These are phyloP conservation scores for Steinernema hermaphroditum DNA, from an alignment of 2,888 invertebrate genomes.

Conservation along the genomic window DNA sequence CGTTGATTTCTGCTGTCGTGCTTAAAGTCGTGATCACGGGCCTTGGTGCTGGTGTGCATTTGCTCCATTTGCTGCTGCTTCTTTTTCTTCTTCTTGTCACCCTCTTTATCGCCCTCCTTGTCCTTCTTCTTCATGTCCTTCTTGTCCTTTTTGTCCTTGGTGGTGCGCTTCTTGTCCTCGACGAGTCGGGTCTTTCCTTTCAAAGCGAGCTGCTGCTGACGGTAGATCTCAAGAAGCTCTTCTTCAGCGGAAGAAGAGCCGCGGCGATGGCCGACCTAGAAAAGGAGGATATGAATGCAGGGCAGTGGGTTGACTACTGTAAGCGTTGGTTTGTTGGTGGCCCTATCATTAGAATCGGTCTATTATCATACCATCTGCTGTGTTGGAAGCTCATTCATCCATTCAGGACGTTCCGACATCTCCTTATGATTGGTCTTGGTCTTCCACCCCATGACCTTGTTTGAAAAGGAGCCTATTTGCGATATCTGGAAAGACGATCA, in stretches of 20 bases:
- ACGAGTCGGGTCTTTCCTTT: not conserved
- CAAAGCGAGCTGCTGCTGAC: constrained; percentile 2
- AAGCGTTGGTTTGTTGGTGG: too few relatives aligned
- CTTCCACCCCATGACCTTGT: too few relatives aligned
- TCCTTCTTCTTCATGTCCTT: constrained; percentile 32
- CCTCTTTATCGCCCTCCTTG: constrained; percentile 28
- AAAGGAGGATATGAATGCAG: not conserved
- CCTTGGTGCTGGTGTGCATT: not conserved
- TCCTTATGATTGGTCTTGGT: too few relatives aligned
- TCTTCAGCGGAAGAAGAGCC: constrained; percentile 20
- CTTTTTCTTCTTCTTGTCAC: constrained; percentile 33
- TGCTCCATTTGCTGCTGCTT: constrained; percentile 31
- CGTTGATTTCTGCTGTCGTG: constrained; percentile 32
- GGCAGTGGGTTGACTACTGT: too few relatives aligned
- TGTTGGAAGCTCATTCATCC: too few relatives aligned
- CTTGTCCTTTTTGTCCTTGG: not conserved
- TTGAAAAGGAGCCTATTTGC: too few relatives aligned
- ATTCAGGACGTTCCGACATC: too few relatives aligned
- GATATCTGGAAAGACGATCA: too few relatives aligned
- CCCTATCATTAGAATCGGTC: constrained; percentile 67
- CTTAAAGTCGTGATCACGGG: too few relatives aligned
- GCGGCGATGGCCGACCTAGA: not conserved
- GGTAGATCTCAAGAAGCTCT: not conserved
- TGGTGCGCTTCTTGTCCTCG: not conserved
- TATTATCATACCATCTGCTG: too few relatives aligned